Evolutionary conservation across 1,140 invertebrate species (phyloP).

Genomic region (Heliconius hermathena): DNA sequence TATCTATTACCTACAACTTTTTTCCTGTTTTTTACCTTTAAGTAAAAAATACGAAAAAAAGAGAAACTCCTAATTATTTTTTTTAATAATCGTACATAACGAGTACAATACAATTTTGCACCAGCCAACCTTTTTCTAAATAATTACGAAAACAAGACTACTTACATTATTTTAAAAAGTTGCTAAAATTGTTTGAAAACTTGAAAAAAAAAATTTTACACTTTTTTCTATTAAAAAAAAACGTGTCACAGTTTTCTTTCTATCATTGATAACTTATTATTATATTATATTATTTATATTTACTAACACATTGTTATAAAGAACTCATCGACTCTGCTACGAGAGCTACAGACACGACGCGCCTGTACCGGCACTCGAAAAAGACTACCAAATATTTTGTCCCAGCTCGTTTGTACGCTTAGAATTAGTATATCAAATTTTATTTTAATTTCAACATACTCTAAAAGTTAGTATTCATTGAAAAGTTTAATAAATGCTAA

Average conservation of each 20-base stretch:
- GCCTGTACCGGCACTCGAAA: conserved; percentile 12
- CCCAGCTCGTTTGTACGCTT: neutral
- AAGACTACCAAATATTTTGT: conserved; percentile 20
- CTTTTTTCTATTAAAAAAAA: neutral
- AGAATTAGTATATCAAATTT: neutral
- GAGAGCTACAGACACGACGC: conserved; percentile 13
- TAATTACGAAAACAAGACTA: neutral
- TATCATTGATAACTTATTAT: neutral
- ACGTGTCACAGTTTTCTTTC: neutral
- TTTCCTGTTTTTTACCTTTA: too few relatives aligned
- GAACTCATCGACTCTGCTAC: neutral
- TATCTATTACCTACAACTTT: neutral
- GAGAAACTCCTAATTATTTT: too few relatives aligned
- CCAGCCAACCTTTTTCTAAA: too few relatives aligned
- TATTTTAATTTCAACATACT: neutral
- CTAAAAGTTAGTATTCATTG: neutral
- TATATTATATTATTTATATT: neutral
- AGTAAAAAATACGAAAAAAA: too few relatives aligned
- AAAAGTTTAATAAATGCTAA: neutral
- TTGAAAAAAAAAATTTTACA: neutral
- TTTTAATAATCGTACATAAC: too few relatives aligned
- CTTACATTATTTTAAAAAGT: conserved; percentile 1
- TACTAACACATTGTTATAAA: neutral
- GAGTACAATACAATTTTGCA: too few relatives aligned
- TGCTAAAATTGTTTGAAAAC: too few relatives aligned